These are phyloP conservation scores for Sclerurus mexicanus DNA, from an alignment of 2,113 vertebrate genomes.

Conservation along the genomic window DNA sequence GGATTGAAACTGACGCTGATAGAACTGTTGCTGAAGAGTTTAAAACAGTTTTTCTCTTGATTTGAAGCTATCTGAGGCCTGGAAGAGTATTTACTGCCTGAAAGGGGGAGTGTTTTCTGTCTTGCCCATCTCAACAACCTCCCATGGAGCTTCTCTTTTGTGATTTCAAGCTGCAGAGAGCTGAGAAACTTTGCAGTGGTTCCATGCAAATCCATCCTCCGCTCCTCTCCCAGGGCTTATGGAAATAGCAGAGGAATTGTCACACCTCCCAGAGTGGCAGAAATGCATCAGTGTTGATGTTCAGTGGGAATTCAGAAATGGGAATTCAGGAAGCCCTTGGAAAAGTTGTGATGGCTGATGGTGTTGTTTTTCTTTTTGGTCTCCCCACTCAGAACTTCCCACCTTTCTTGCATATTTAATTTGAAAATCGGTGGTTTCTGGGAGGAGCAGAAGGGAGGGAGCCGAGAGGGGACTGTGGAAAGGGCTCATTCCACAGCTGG, in stretches of 20 bases:
- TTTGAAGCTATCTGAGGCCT: not conserved
- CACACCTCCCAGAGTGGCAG: not conserved
- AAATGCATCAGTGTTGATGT: not conserved
- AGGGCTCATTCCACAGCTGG: not conserved
- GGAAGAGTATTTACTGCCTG: not conserved
- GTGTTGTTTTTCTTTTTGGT: not conserved
- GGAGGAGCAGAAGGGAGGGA: not conserved
- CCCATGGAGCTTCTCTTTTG: not conserved
- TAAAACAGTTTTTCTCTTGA: not conserved
- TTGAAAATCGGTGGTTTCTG: accelerated
- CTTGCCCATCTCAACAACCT: not conserved
- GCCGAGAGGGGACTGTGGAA: not conserved
- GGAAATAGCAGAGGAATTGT: not conserved
- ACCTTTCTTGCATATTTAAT: not conserved
- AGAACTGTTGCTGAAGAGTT: not conserved
- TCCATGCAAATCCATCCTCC: slow-evolving; percentile 1
- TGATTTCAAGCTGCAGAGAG: not conserved
- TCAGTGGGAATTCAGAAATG: not conserved
- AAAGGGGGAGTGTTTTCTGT: slow-evolving; percentile 9
- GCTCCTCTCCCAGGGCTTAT: not conserved
- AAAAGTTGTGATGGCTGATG: not conserved
- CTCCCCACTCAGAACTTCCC: not conserved
- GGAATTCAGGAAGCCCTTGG: not conserved
- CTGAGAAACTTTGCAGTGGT: not conserved
- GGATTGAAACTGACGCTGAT: not conserved